phyloP scores from a whole-genome alignment of 2,888 invertebrate genomes.

The Acleris sparsana region DNA sequence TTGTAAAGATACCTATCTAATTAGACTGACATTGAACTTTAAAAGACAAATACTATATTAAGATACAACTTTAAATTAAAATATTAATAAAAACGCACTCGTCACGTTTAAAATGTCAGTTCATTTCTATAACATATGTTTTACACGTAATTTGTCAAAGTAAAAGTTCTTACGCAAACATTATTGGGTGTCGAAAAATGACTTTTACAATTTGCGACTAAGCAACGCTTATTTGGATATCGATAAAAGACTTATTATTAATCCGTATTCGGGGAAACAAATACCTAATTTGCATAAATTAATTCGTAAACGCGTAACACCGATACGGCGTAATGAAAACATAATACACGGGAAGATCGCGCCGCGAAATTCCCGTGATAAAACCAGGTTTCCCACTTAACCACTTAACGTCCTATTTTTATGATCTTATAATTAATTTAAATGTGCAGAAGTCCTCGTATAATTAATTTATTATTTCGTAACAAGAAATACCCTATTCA shows the following conservation, averaged over 20 bases:
- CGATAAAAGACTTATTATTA: neutral
- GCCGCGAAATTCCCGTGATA: slow-evolving; percentile 37
- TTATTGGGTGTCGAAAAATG: no score
- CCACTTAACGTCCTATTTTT: slow-evolving; percentile 25
- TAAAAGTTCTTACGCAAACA: no score
- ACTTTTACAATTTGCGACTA: no score
- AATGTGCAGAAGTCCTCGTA: slow-evolving; percentile 21
- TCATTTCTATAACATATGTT: slow-evolving; percentile 1
- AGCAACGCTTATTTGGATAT: no score
- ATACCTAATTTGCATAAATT: slow-evolving; percentile 26
- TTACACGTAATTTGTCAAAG: no score
- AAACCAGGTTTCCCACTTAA: slow-evolving; percentile 37
- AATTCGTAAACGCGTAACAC: neutral
- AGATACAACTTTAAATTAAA: slow-evolving; percentile 12
- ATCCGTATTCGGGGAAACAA: slow-evolving; percentile 2
- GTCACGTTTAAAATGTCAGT: neutral
- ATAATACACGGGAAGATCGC: slow-evolving; percentile 37
- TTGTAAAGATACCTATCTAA: slow-evolving; percentile 16
- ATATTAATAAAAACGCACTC: slow-evolving; percentile 2
- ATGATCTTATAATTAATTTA: slow-evolving; percentile 29
- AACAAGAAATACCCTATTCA: slow-evolving; percentile 12
- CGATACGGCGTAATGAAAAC: slow-evolving; percentile 39
- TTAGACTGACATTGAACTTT: slow-evolving; percentile 31
- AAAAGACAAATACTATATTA: no score
- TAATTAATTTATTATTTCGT: slow-evolving; percentile 28